Percentiles rank a stretch among this genome's conserved stretches.
Conservation (phyloP, 2,888 invertebrate species). For the Abscondita cerata region DNA sequence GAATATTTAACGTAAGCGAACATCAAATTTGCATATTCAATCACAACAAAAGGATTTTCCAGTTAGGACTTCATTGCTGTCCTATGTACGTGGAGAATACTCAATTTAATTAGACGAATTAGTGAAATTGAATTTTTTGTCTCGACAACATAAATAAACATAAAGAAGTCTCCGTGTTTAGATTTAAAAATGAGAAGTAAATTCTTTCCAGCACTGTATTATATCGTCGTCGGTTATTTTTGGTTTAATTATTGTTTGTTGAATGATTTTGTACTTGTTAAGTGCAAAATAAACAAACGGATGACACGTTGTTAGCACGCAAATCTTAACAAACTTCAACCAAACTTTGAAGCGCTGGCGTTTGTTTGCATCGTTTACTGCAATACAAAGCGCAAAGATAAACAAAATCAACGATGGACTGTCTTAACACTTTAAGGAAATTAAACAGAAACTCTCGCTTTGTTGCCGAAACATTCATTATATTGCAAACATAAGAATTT, state of each 20-base stretch:
- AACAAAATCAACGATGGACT: conserved; percentile 43
- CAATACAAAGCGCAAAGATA: conserved; percentile 42
- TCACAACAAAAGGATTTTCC: conserved; percentile 26
- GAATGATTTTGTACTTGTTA: conserved; percentile 17
- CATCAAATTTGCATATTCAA: conserved; percentile 30
- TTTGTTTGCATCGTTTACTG: conserved; percentile 32
- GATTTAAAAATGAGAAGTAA: neutral
- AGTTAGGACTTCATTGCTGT: conserved; percentile 12
- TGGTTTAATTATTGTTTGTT: conserved; percentile 14
- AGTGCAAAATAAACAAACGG: conserved; percentile 20
- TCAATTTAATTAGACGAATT: conserved; percentile 21
- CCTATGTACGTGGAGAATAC: conserved; percentile 15
- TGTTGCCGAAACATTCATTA: neutral
- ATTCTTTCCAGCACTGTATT: neutral
- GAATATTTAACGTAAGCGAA: conserved; percentile 16
- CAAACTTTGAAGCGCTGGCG: conserved; percentile 36
- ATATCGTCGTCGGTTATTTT: neutral
- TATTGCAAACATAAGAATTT: neutral
- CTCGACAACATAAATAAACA: neutral
- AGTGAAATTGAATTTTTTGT: conserved; percentile 12
- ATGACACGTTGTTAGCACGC: conserved; percentile 25
- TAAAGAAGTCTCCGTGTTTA: conserved; percentile 4
- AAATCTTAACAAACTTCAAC: conserved; percentile 25
- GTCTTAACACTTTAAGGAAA: conserved; percentile 24
- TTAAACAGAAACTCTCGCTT: conserved; percentile 18